phyloP scores from a whole-genome alignment of 1,140 invertebrate genomes.

The Mizuhopecten yessoensis region DNA sequence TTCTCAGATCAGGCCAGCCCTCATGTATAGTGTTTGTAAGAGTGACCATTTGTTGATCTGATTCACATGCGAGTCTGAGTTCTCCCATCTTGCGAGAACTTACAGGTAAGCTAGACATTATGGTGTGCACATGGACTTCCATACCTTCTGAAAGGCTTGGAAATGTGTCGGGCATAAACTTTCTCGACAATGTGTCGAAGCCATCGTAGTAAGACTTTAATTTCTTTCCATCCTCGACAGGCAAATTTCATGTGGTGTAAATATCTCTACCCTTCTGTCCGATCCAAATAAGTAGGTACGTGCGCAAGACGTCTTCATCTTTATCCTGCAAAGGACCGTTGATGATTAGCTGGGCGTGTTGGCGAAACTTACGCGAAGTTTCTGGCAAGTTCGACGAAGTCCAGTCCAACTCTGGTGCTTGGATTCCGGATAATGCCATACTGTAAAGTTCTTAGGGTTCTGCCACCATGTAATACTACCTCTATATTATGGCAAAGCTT shows the following conservation, averaged over 20 bases:
- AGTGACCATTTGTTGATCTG: conserved; percentile 47
- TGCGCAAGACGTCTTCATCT: conserved; percentile 47
- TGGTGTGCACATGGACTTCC: conserved; percentile 53
- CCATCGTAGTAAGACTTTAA: background rate
- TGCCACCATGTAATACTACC: conserved; percentile 58
- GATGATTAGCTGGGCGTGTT: conserved; percentile 58
- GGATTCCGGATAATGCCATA: conserved; percentile 40
- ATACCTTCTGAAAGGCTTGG: conserved; percentile 23
- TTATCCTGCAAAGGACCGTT: conserved; percentile 58
- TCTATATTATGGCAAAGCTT: too few species aligned
- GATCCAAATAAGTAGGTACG: conserved; percentile 61
- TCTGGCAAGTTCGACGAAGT: conserved; percentile 54
- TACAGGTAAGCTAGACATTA: too few species aligned
- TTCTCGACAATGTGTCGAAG: conserved; percentile 63
- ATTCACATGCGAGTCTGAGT: background rate
- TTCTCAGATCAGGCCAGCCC: conserved; percentile 55
- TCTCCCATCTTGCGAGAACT: background rate
- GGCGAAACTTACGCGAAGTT: conserved; percentile 56
- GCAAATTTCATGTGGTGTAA: too few species aligned
- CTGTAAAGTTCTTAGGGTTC: too few species aligned
- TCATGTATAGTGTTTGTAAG: too few species aligned
- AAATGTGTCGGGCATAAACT: too few species aligned
- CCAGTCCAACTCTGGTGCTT: too few species aligned
- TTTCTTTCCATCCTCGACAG: background rate
- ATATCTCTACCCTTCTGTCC: too few species aligned